Conservation (phyloP, 1,140 invertebrate species). For the Philotrypesis tridentata region DNA sequence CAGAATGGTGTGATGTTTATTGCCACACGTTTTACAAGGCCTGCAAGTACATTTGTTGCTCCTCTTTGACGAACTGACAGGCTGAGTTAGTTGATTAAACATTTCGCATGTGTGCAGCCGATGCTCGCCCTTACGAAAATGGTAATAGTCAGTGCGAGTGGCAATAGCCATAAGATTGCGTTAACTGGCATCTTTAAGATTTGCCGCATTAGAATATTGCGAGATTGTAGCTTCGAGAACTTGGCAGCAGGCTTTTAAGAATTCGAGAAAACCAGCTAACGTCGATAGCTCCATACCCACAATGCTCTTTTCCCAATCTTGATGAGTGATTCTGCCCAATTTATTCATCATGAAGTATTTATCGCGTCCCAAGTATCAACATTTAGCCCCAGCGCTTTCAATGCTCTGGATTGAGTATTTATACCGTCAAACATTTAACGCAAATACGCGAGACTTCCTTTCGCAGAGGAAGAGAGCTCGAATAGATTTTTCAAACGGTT, state of each 20-base stretch:
- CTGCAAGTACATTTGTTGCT: neutral
- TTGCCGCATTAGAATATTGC: too few relatives aligned
- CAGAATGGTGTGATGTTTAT: neutral
- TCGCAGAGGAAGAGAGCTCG: conserved; percentile 47
- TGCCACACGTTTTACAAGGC: neutral
- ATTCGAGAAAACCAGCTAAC: too few relatives aligned
- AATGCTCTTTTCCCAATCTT: neutral
- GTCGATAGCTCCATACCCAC: too few relatives aligned
- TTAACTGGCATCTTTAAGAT: neutral
- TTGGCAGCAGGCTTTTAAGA: too few relatives aligned
- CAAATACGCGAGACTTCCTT: conserved; percentile 47
- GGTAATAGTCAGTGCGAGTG: neutral
- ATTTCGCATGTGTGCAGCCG: neutral
- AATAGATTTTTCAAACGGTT: conserved; percentile 57
- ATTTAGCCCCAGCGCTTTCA: neutral
- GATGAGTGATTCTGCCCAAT: neutral
- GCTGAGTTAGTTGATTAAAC: neutral
- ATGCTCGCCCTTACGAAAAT: neutral
- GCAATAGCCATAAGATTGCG: too few relatives aligned
- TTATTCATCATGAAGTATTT: neutral
- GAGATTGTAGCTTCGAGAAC: too few relatives aligned
- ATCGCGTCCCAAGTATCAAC: neutral
- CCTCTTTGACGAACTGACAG: neutral
- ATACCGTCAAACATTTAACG: neutral
- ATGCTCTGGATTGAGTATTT: neutral